phyloP scores from a whole-genome alignment of 2,113 vertebrate species.

The Tetraodon nigroviridis region DNA sequence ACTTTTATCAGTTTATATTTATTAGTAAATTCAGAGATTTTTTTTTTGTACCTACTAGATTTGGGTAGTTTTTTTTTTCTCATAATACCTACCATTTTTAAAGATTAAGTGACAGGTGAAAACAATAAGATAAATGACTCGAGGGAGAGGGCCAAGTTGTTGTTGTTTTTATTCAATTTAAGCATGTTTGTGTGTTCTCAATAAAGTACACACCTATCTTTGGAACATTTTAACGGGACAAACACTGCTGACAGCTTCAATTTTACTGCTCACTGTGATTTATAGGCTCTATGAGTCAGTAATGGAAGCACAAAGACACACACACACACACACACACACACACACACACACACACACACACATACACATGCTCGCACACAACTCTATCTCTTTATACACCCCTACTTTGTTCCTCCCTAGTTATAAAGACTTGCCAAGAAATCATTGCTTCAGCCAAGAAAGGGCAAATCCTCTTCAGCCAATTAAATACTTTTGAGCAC shows the following conservation, averaged over 20 bases:
- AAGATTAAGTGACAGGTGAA: constrained; percentile 9
- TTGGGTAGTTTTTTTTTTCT: not conserved
- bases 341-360: constrained; percentile 1
- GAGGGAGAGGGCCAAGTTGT: not conserved
- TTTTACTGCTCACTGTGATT: constrained; percentile 44
- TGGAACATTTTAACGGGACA: constrained; percentile 33
- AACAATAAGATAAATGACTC: not conserved
- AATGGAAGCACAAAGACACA: not conserved
- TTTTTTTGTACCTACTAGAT: not conserved
- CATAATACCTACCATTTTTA: not conserved
- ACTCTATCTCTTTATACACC: constrained; percentile 52
- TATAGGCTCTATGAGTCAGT: constrained; percentile 41
- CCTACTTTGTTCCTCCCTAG: constrained; percentile 52
- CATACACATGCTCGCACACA: constrained; percentile 7
- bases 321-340: constrained; percentile 6
- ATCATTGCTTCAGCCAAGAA: constrained; percentile 68
- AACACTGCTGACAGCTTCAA: constrained; percentile 48
- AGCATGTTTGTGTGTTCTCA: constrained; percentile 2
- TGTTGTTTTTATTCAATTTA: constrained; percentile 6
- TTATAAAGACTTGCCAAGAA: constrained; percentile 66
- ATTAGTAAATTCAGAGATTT: not conserved
- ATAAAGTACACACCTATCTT: constrained; percentile 23
- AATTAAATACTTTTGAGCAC: constrained; percentile 71
- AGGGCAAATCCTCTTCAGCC: constrained; percentile 73
- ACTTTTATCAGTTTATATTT: not conserved